Conservation (phyloP, 2,888 invertebrate species). For the Teinopalpus imperialis region DNA sequence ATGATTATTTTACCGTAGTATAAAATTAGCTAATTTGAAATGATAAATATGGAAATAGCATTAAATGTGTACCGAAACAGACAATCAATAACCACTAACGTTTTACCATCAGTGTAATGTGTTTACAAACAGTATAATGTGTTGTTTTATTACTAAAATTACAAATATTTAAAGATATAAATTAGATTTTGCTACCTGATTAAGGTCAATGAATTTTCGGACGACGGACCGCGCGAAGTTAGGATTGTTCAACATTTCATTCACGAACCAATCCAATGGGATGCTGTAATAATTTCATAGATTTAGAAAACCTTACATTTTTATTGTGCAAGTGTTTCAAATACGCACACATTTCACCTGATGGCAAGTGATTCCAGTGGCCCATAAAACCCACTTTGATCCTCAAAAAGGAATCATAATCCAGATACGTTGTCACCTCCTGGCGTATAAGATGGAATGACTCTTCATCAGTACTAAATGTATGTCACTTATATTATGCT, state of each 20-base stretch:
- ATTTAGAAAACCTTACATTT: too few relatives aligned
- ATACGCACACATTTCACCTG: too few relatives aligned
- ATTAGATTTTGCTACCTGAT: slow-evolving; percentile 56
- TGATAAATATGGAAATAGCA: background rate
- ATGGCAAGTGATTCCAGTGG: too few relatives aligned
- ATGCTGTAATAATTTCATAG: slow-evolving; percentile 47
- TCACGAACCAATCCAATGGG: slow-evolving; percentile 78
- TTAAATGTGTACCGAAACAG: background rate
- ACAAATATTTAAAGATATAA: background rate
- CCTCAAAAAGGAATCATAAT: too few relatives aligned
- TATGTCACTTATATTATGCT: too few relatives aligned
- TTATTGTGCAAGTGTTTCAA: too few relatives aligned
- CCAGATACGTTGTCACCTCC: too few relatives aligned
- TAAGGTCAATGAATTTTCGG: slow-evolving; percentile 80
- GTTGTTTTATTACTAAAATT: too few relatives aligned
- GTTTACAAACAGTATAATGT: too few relatives aligned
- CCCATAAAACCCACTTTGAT: too few relatives aligned
- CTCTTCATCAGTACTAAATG: too few relatives aligned
- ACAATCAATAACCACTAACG: background rate
- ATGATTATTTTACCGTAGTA: background rate
- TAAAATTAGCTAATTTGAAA: background rate
- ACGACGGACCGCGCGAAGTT: slow-evolving; percentile 81
- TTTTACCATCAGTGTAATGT: background rate
- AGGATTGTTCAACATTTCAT: slow-evolving; percentile 81
- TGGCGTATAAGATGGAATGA: too few relatives aligned